These are phyloP conservation scores for Toxotes jaculatrix DNA, from an alignment of 2,113 vertebrate species.

Conservation along the genomic window DNA sequence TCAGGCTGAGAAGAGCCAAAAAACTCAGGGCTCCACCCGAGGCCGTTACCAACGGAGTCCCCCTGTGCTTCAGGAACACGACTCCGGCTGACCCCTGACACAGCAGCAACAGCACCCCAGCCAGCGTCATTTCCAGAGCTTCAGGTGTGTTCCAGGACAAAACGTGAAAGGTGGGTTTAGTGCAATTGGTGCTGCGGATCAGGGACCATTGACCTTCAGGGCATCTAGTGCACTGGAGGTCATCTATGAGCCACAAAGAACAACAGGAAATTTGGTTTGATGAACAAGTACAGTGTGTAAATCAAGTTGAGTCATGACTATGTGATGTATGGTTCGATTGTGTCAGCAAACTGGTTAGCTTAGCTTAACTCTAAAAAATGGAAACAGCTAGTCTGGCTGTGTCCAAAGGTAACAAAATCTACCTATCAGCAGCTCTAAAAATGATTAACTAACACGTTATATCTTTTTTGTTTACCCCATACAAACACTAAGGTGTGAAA, in stretches of 20 bases:
- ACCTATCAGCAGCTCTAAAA: no score
- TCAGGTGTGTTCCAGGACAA: constrained; percentile 81
- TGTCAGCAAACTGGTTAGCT: not conserved
- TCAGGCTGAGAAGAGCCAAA: constrained; percentile 80
- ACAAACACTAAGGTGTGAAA: not conserved
- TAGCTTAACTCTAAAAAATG: not conserved
- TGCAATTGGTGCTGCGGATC: constrained; percentile 76
- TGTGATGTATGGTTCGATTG: not conserved
- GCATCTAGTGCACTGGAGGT: constrained; percentile 82
- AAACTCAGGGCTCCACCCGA: constrained; percentile 81
- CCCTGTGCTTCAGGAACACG: constrained; percentile 79
- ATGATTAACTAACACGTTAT: not conserved
- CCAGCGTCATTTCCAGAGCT: constrained; percentile 66
- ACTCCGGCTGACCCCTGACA: constrained; percentile 58
- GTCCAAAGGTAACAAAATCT: not conserved
- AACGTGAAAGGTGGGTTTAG: constrained; percentile 74
- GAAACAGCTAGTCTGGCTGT: not conserved
- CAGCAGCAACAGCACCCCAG: constrained; percentile 52
- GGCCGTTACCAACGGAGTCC: constrained; percentile 80
- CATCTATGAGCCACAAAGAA: constrained; percentile 76
- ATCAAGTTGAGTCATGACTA: not conserved
- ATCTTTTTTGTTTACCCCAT: not conserved
- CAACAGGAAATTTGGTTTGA: not conserved
- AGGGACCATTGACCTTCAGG: constrained; percentile 85
- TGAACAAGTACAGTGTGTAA: not conserved